Evolutionary conservation across 2,797 vertebrate genomes (phyloP).

Genomic region (Neopelma chrysocephalum): DNA sequence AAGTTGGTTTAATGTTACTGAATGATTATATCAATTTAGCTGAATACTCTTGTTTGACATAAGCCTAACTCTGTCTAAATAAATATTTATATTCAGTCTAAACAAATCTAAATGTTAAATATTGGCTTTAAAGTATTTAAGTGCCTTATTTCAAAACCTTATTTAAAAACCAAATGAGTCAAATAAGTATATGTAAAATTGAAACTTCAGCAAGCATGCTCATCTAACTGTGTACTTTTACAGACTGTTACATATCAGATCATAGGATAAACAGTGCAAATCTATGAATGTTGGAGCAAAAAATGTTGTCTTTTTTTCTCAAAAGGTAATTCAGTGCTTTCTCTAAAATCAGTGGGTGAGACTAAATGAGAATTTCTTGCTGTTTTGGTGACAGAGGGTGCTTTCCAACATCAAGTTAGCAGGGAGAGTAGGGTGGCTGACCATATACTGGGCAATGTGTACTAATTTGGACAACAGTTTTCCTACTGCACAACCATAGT

Average conservation of each 20-base stretch:
- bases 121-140: constrained; percentile 7
- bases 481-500: neutral
- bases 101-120: constrained; percentile 34
- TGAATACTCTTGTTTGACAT: neutral
- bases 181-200: neutral
- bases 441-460: neutral
- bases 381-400: neutral
- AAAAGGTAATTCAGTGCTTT: neutral
- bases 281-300: neutral
- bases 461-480: neutral
- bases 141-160: constrained; percentile 16
- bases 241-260: neutral
- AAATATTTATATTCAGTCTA: constrained; percentile 28
- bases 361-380: neutral
- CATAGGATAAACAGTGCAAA: neutral
- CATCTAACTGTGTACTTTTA: neutral
- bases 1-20: neutral
- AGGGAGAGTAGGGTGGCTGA: neutral
- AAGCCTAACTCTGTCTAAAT: constrained; percentile 25
- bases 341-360: neutral
- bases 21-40: constrained; percentile 19
- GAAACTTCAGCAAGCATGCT: neutral
- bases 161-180: neutral
- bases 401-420: neutral
- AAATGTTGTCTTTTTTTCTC: neutral